These are phyloP conservation scores for Onychomys torridus DNA, from an alignment of 2,797 vertebrate species.

Conservation along the genomic window DNA sequence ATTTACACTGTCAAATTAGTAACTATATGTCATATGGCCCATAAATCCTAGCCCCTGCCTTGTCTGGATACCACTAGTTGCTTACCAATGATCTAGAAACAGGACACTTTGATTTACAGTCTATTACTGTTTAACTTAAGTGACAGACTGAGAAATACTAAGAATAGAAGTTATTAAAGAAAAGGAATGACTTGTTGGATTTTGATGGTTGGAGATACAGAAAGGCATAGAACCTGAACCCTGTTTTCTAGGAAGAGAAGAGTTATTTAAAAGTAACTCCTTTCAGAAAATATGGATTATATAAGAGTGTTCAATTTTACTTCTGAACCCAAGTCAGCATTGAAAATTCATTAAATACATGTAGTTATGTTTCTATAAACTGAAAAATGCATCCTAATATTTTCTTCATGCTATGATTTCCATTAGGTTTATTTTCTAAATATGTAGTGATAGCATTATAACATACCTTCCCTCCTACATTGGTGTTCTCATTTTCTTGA, in stretches of 20 bases:
- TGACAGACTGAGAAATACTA: slow-evolving; percentile 47
- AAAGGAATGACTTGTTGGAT: neutral
- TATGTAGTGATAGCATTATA: neutral
- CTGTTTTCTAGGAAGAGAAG: neutral
- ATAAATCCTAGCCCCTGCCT: neutral
- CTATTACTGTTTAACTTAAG: neutral
- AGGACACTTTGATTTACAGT: slow-evolving; percentile 37
- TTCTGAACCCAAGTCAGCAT: slow-evolving; percentile 41
- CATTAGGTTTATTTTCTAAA: slow-evolving; percentile 47
- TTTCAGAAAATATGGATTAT: slow-evolving; percentile 49
- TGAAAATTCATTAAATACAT: slow-evolving; percentile 64
- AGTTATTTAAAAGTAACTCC: slow-evolving; percentile 16
- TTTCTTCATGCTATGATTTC: slow-evolving; percentile 29
- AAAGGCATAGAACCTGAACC: slow-evolving; percentile 7
- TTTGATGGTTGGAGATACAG: neutral
- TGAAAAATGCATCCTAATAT: slow-evolving; percentile 1
- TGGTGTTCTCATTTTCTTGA: slow-evolving; percentile 62
- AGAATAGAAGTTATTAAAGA: slow-evolving; percentile 30
- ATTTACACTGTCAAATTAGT: neutral
- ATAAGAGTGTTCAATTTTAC: slow-evolving; percentile 43
- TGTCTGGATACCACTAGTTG: neutral
- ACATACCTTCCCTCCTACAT: slow-evolving; percentile 33
- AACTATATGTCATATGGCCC: neutral
- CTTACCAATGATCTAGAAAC: slow-evolving; percentile 1
- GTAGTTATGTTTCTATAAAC: neutral